A percentile compares a stretch with the other conserved stretches of the same genome.
These are phyloP conservation scores for Antrozous pallidus DNA, from an alignment of 2,797 vertebrate species.

Conservation along the genomic window DNA sequence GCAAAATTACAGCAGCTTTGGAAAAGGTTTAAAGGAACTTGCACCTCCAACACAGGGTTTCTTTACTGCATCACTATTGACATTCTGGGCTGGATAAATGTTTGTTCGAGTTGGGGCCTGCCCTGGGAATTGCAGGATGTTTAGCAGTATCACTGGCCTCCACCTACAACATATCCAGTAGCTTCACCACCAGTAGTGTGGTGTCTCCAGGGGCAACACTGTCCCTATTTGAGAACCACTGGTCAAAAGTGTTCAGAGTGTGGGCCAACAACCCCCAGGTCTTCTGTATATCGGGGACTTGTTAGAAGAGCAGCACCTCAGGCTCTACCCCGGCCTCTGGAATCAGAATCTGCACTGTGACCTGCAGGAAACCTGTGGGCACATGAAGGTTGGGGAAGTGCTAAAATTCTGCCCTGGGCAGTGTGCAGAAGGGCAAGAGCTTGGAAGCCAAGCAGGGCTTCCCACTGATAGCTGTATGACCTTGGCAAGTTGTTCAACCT, in stretches of 20 bases:
- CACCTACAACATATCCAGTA: not conserved
- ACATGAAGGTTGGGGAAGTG: not conserved
- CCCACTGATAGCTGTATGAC: not conserved
- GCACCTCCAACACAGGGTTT: not conserved
- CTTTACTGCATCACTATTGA: not conserved
- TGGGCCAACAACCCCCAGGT: not conserved
- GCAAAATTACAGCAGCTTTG: not conserved
- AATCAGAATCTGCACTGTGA: not conserved
- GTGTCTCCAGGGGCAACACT: not conserved
- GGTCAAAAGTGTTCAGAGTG: not conserved
- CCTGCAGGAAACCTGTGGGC: not conserved
- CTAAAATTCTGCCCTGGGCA: not conserved
- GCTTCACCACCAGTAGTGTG: not conserved
- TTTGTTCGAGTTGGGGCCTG: not conserved
- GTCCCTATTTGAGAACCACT: not conserved
- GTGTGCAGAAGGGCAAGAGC: not conserved
- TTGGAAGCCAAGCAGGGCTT: not conserved
- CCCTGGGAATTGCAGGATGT: not conserved
- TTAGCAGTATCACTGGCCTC: not conserved
- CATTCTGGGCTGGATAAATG: not conserved
- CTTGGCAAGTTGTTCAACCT: not conserved
- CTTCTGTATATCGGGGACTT: not conserved
- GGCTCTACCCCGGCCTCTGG: not conserved
- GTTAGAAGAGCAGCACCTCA: not conserved
- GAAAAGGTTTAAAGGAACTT: slow-evolving; percentile 7